Conservation (phyloP, 2,113 vertebrate genomes). For the Alosa alosa region DNA sequence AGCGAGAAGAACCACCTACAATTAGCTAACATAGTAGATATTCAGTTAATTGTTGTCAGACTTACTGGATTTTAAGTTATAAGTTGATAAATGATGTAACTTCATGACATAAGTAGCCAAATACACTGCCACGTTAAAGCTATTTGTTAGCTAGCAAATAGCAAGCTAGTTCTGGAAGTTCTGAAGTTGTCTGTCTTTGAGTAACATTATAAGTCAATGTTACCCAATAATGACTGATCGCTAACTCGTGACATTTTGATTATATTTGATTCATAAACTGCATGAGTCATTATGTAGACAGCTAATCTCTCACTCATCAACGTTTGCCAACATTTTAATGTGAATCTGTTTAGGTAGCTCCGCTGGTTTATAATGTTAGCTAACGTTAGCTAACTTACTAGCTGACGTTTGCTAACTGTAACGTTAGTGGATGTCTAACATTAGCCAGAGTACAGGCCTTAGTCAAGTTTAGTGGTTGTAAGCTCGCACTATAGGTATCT, state of each 20-base stretch:
- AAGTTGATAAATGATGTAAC: neutral
- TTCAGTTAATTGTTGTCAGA: neutral
- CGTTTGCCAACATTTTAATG: neutral
- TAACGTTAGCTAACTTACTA: neutral
- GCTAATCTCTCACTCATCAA: neutral
- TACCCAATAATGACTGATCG: neutral
- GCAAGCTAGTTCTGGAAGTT: constrained; percentile 15
- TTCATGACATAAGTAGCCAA: neutral
- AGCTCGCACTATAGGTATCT: neutral
- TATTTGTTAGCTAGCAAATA: constrained; percentile 11
- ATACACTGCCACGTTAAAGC: constrained; percentile 18
- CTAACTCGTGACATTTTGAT: neutral
- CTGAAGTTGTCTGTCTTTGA: neutral
- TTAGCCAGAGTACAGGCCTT: neutral
- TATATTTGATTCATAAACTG: neutral
- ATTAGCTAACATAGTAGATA: neutral
- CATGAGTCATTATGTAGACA: neutral
- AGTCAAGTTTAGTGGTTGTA: neutral
- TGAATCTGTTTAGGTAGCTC: neutral
- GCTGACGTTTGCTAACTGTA: constrained; percentile 8
- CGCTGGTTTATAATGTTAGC: neutral
- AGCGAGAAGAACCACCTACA: neutral
- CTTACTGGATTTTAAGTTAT: neutral
- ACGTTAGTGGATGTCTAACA: neutral
- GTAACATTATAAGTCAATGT: neutral